Percentiles rank a stretch among this genome's conserved stretches.
phyloP scores from a whole-genome alignment of 1,140 invertebrate species.

The Marisa cornuarietis region DNA sequence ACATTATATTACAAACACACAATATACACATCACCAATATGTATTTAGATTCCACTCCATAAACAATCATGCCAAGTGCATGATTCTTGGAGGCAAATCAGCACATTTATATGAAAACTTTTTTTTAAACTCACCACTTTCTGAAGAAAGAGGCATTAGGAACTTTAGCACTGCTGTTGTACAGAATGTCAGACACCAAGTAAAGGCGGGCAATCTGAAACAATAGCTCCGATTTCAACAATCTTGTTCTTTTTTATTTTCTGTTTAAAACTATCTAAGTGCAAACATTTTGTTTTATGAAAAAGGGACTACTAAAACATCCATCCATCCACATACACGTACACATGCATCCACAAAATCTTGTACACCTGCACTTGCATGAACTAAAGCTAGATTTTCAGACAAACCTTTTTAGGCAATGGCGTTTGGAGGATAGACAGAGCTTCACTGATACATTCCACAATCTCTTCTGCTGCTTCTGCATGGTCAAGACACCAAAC shows the following conservation, averaged over 20 bases:
- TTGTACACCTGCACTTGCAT: no score
- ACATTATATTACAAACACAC: background rate
- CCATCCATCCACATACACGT: no score
- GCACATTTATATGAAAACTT: background rate
- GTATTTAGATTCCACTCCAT: no score
- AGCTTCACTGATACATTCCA: constrained; percentile 79
- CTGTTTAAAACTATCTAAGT: no score
- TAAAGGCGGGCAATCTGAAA: constrained; percentile 88
- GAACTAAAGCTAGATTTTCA: background rate
- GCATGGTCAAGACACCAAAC: constrained; percentile 99
- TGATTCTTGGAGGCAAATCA: background rate
- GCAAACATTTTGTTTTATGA: no score
- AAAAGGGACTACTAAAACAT: no score
- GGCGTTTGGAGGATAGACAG: constrained; percentile 82
- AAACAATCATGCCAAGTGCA: background rate
- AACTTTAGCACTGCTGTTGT: constrained; percentile 96
- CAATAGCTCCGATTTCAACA: no score
- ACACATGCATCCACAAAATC: no score
- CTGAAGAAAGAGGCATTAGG: constrained; percentile 97
- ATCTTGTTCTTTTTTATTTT: no score
- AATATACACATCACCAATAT: background rate
- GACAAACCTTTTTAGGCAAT: constrained; percentile 81
- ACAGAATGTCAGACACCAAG: constrained; percentile 95
- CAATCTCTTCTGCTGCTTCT: constrained; percentile 95
- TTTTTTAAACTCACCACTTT: constrained; percentile 67